These are phyloP conservation scores for Scaptomyza tumidula DNA, from an alignment of 2,888 invertebrate genomes.

Conservation along the genomic window DNA sequence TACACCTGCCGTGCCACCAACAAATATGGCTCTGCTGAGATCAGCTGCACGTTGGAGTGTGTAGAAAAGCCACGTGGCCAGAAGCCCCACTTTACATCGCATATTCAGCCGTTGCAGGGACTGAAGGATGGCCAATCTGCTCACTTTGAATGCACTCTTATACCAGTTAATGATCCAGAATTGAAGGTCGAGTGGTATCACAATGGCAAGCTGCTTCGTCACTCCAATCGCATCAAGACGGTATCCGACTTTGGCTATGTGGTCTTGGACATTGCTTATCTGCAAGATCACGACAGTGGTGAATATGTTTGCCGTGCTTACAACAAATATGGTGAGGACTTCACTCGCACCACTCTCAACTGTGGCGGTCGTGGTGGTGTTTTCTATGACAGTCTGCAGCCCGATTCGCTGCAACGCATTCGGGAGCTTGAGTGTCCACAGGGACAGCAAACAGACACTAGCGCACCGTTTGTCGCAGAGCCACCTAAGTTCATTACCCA, in stretches of 20 bases:
- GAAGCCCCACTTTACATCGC: constrained; percentile 94
- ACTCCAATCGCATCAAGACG: constrained; percentile 95
- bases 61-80: constrained; percentile 93
- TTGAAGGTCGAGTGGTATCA: constrained; percentile 99
- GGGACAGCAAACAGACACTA: constrained; percentile 87
- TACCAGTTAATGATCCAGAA: constrained; percentile 96
- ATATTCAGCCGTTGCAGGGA: constrained; percentile 92
- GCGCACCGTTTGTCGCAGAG: constrained; percentile 89
- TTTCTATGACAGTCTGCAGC: constrained; percentile 94
- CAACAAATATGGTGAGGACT: constrained; percentile 96
- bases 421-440: constrained; percentile 91
- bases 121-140: constrained; percentile 96
- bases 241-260: constrained; percentile 98
- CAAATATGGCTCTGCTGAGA: constrained; percentile 94
- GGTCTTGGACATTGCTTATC: constrained; percentile 96
- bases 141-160: constrained; percentile 97
- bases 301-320: constrained; percentile 96
- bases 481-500: constrained; percentile 96
- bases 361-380: constrained; percentile 94
- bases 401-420: constrained; percentile 94
- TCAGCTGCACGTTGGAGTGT: constrained; percentile 92
- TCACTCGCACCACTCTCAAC: constrained; percentile 92
- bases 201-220: constrained; percentile 94
- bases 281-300: constrained; percentile 96
- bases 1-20: constrained; percentile 96